Evolutionary conservation across 2,113 vertebrate genomes (phyloP), one percentile per base, ranked within the genome.

Genomic region (Atractosteus spatula): DNA sequence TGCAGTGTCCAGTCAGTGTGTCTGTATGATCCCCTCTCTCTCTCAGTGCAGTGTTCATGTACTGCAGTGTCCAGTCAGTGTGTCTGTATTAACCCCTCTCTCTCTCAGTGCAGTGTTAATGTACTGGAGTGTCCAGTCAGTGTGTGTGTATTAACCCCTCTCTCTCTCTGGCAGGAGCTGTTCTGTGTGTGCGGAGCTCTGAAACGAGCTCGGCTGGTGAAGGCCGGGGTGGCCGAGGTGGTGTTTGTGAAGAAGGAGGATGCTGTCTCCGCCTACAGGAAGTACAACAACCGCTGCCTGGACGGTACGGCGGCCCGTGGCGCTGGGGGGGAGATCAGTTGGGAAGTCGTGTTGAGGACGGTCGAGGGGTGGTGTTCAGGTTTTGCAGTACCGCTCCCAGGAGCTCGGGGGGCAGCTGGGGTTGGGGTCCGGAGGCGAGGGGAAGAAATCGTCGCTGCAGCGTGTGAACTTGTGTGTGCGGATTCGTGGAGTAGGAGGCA

Each of bases 231-330:
- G n/a, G 97, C 96, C 4, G 97, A 99, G 75, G 97, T 99, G 43
- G 97, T 99, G 16, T 99, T 99, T 78, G 97, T 99, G 74, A 94
- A 94, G 77, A 98, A 99, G 84, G 97, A 99, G 6, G 97, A 99
- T 7, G 97, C 97, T 2, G 92, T 99, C 75, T 94, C 93, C 0
- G 97, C 97, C 0, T 99, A 99, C 83, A 96, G 96, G 86, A 99
- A 97, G 82, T 99, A 99, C 80, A 99, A 99, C 89, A 99, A 99
- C 80, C 93, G 97, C 72, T 99, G 96, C 80, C 88, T 99, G 87
- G 97, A 99, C 0, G 97, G 97, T 99, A 84, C 92, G 92, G 77
- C 3, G 16, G n/a, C 14, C 68, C 62, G 70, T 43, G 7, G 7
- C n/a, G 41, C 73, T 70, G 74, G 79, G 62, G 79, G 65, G 41